A percentile compares a stretch with the other conserved stretches of the same genome.
Conservation (phyloP, 2,797 vertebrate genomes). For the Sebastiscus albofasciatus region DNA sequence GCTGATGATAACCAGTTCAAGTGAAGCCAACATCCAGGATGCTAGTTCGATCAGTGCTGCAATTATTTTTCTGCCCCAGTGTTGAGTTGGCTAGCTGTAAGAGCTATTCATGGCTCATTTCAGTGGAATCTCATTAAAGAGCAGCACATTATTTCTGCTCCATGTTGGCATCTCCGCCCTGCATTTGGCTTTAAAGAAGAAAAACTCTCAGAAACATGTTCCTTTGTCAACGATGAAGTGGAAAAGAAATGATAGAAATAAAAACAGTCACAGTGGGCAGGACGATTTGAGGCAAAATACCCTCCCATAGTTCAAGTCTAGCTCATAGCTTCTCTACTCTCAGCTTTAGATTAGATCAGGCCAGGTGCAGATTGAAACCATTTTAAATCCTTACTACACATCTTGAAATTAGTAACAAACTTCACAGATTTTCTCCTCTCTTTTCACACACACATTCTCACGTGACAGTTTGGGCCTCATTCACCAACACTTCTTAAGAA, state of each 20-base stretch:
- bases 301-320: background rate
- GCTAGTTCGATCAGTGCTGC: background rate
- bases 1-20: background rate
- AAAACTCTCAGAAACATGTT: constrained; percentile 1
- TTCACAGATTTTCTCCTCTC: background rate
- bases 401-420: no score
- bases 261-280: background rate
- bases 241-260: background rate
- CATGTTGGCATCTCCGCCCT: constrained; percentile 16
- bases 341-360: background rate
- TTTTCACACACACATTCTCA: background rate
- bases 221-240: constrained; percentile 4
- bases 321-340: background rate
- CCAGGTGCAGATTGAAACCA: background rate
- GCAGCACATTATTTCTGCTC: constrained; percentile 46
- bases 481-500: background rate
- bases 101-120: constrained; percentile 49
- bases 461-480: background rate
- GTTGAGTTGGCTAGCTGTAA: constrained; percentile 22
- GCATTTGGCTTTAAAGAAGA: constrained; percentile 21
- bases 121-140: constrained; percentile 58
- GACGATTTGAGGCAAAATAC: background rate
- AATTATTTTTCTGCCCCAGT: background rate
- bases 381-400: background rate
- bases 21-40: background rate